Evolutionary conservation across 2,888 invertebrate genomes (phyloP), one percentile per base, ranked within the genome.

Genomic region (Sylvicola cinctus): DNA sequence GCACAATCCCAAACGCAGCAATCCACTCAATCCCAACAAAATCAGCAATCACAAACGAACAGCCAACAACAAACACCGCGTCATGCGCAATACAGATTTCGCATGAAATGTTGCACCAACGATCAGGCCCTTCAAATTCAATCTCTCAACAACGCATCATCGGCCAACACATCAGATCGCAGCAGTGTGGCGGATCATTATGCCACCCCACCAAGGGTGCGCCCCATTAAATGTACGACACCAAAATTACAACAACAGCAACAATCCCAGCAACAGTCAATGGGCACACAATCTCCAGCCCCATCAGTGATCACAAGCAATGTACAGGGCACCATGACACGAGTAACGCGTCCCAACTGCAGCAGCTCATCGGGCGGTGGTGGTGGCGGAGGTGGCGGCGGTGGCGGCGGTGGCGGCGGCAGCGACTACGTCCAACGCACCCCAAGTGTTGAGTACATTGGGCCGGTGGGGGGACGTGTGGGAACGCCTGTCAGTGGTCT

Each of bases 81-180:
- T 34, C 51, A 50, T 3, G 40, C 54, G 31, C 50, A 54, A 4
- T 55, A 56, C 37, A 49, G 51, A 31, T 49, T 54, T 29, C 47
- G 49, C 14, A 46, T 49, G 44, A 58, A 56, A 43, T 58, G 58
- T 38, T 57, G 55, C 31, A 45, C 43, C 5, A 45, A 44, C 20
- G 45, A 42, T 8, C 20, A 20, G 20, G 20, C 20, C 5, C 20
- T 20, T 4, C 20, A 20, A 20, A 20, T 20, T 20, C 20, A 20
- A 8, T 6, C 20, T 4, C 8, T 20, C 5, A 20, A 8, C 8
- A 4, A 20, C 5, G 8, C 5, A 6, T 4, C 5, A 8, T 4
- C 8, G 20, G 8, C 20, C 20, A 20, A n/a, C n/a, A 38, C 43
- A 29, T 42, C 42, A 17, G 42, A 44, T n/a, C 40, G 41, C 8